phyloP scores from a whole-genome alignment of 1,140 invertebrate species.

The Nilaparvata lugens region DNA sequence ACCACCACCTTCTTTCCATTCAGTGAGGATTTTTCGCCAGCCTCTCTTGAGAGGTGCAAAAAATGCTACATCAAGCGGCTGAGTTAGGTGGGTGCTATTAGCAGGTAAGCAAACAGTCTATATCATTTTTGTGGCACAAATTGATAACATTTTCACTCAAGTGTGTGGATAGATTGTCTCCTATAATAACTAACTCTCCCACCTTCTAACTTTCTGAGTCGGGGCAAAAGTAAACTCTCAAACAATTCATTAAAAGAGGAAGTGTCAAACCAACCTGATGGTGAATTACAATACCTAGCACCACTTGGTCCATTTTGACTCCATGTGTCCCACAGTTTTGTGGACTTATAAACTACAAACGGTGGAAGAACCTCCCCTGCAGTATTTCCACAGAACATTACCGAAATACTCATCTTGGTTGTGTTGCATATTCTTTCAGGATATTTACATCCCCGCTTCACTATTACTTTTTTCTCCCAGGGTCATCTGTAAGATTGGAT shows the following conservation, averaged over 20 bases:
- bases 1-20: constrained; percentile 26
- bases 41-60: constrained; percentile 33
- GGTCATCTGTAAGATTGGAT: constrained; percentile 36
- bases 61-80: constrained; percentile 36
- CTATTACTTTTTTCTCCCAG: constrained; percentile 26
- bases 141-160: constrained; percentile 29
- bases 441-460: constrained; percentile 16
- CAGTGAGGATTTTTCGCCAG: constrained; percentile 32
- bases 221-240: constrained; percentile 23
- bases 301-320: constrained; percentile 28
- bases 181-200: neutral
- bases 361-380: constrained; percentile 26
- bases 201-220: constrained; percentile 17
- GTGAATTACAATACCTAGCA: constrained; percentile 12
- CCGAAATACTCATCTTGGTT: constrained; percentile 15
- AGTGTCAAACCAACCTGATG: constrained; percentile 10
- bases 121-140: constrained; percentile 30
- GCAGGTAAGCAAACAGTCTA: constrained; percentile 32
- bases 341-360: constrained; percentile 35
- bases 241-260: constrained; percentile 29
- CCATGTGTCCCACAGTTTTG: constrained; percentile 33
- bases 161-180: constrained; percentile 33
- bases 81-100: constrained; percentile 36
- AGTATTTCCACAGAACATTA: constrained; percentile 24
- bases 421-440: constrained; percentile 20